A percentile compares a stretch with the other conserved stretches of the same genome.
phyloP scores from a whole-genome alignment of 2,797 vertebrate genomes.

The Scyliorhinus canicula region DNA sequence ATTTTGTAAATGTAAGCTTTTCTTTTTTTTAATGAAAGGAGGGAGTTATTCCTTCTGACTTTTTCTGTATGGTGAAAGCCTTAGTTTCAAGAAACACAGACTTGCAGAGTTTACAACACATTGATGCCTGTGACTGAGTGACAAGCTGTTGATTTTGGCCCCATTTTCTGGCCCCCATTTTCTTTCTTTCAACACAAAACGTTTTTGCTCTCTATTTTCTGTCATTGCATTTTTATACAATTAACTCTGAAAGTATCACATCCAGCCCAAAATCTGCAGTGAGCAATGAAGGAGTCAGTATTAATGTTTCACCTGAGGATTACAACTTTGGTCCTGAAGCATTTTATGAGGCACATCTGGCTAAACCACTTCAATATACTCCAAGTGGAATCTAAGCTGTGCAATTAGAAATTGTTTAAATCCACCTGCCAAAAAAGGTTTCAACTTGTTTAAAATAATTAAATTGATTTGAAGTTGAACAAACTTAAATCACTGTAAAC shows the following conservation, averaged over 20 bases:
- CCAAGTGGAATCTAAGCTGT: background rate
- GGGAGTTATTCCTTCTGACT: background rate
- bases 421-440: background rate
- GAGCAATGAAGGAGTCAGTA: background rate
- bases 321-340: too few species aligned
- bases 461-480: background rate
- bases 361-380: background rate
- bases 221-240: background rate
- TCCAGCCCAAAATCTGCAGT: background rate
- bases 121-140: background rate
- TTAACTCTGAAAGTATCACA: background rate
- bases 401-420: background rate
- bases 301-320: background rate
- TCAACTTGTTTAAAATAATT: background rate
- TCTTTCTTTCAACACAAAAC: background rate
- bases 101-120: background rate
- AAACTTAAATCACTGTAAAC: background rate
- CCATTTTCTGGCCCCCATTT: background rate
- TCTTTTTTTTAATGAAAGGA: too few species aligned
- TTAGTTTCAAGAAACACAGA: background rate
- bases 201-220: background rate
- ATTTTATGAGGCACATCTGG: background rate
- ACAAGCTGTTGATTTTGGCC: background rate
- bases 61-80: background rate
- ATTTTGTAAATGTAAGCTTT: too few species aligned